Evolutionary conservation across 2,888 invertebrate species (phyloP).

Genomic region (Sialis lutaria): DNA sequence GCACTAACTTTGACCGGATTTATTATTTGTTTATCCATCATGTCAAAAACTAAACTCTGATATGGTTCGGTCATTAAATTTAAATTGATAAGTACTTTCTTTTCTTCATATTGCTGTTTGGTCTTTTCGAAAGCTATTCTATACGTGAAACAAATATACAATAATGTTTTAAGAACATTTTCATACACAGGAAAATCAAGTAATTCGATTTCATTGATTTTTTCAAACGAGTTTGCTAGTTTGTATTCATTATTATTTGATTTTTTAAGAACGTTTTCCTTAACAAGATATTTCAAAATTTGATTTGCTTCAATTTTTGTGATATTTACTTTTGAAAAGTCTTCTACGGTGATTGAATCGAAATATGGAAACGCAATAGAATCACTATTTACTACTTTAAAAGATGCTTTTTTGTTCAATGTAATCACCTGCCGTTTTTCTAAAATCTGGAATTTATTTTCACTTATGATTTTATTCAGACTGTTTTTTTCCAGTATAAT

Average conservation of each 20-base stretch:
- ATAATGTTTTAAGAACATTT: constrained; percentile 6
- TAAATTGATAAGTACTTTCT: too few species aligned
- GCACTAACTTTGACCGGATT: neutral
- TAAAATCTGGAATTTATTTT: constrained; percentile 5
- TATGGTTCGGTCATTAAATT: too few species aligned
- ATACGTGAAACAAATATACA: constrained; percentile 8
- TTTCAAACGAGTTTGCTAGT: constrained; percentile 4
- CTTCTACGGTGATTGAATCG: constrained; percentile 9
- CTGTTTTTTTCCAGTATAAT: constrained; percentile 4
- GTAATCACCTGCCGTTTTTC: constrained; percentile 7
- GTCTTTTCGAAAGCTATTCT: constrained; percentile 9
- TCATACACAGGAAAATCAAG: constrained; percentile 7
- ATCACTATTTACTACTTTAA: constrained; percentile 5
- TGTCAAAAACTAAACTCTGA: too few species aligned
- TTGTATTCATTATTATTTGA: constrained; percentile 4
- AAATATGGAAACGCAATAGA: constrained; percentile 5
- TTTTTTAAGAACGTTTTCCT: constrained; percentile 5
- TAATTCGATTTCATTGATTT: constrained; percentile 8
- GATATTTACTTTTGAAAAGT: constrained; percentile 8
- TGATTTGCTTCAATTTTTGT: constrained; percentile 5
- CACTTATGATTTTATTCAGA: constrained; percentile 1
- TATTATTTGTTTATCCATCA: too few species aligned
- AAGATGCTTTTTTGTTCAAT: constrained; percentile 8
- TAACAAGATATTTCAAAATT: constrained; percentile 7
- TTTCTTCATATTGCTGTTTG: neutral